Evolutionary conservation across 1,140 invertebrate genomes (phyloP), one percentile per base, ranked within the genome.

Genomic region (Pomacea maculata): DNA sequence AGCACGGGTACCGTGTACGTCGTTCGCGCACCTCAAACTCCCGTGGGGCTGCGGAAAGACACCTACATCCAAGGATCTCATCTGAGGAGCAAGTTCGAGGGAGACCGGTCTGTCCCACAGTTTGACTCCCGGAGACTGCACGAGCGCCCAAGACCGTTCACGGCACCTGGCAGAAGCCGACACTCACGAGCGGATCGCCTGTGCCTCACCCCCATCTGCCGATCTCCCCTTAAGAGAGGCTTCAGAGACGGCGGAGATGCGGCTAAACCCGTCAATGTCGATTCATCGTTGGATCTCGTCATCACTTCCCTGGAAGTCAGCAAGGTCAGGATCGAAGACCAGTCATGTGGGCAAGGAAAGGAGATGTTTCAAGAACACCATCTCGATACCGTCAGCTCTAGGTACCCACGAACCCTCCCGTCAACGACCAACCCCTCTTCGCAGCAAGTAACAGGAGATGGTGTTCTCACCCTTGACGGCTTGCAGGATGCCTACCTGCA

Each of bases 1-100:
- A 79, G 71, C 73, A 75, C 81, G n/a, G 78, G 78, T 11, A 80
- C 63, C 29, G 73, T 82, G 10, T 67, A 71, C 63, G 75, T 82
- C 73, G 63, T 82, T 17, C 71, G 78, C 29, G 74, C 55, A 21
- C 52, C 74, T 19, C 72, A 64, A 54, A 14, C 65, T 0, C 78
- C 77, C 8, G 17, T 25, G n/a, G 81, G 81, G 19, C 67, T 82
- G 17, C 54, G 74, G 19, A 75, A 57, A 57, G 12, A 80, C 74
- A 78, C 79, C 65, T 68, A 68, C 29, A 63, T 82, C 25, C 72
- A 70, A n/a, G 81, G 81, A 12, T 34, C 21, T 0, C 68, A 74
- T 55, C 52, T 82, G 5, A 52, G 70, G 3, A 64, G 54, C 34
- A 77, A 73, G 61, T 17, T 63, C 19, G 75, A 75, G 52, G 71